phyloP scores from a whole-genome alignment of 1,140 invertebrate genomes.

The Lerema accius region DNA sequence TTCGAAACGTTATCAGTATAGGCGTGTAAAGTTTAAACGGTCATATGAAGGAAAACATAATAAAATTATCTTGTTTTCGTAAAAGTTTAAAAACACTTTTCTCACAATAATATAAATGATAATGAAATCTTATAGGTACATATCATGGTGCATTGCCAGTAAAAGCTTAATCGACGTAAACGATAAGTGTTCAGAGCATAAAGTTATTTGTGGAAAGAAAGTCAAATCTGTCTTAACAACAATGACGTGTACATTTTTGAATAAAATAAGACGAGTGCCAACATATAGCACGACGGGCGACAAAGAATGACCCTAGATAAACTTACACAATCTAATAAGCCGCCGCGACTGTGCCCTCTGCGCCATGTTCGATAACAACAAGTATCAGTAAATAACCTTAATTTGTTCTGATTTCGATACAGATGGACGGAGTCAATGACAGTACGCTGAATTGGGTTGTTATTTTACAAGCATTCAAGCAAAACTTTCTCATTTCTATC shows the following conservation, averaged over 20 bases:
- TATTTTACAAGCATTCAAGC: neutral
- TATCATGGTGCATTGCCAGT: neutral
- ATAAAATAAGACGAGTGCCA: neutral
- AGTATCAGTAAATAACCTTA: slow-evolving; percentile 23
- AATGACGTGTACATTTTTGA: neutral
- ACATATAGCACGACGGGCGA: neutral
- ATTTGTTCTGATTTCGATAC: slow-evolving; percentile 1
- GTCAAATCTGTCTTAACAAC: too few species aligned
- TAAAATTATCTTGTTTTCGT: too few species aligned
- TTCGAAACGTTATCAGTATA: too few species aligned
- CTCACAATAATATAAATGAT: neutral
- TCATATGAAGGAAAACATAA: too few species aligned
- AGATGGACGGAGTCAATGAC: slow-evolving; percentile 4
- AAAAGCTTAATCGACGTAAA: neutral
- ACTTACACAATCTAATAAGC: slow-evolving; percentile 56
- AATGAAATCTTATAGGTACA: neutral
- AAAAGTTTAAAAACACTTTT: neutral
- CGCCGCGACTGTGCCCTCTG: slow-evolving; percentile 49
- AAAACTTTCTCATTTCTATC: neutral
- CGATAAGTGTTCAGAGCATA: neutral
- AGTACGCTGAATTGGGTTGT: neutral
- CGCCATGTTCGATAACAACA: slow-evolving; percentile 45
- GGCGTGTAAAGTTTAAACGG: too few species aligned
- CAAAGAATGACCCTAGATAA: slow-evolving; percentile 59
- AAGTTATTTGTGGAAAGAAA: neutral